Conservation (phyloP, 1,140 invertebrate species). For the Eubasilissa regina region DNA sequence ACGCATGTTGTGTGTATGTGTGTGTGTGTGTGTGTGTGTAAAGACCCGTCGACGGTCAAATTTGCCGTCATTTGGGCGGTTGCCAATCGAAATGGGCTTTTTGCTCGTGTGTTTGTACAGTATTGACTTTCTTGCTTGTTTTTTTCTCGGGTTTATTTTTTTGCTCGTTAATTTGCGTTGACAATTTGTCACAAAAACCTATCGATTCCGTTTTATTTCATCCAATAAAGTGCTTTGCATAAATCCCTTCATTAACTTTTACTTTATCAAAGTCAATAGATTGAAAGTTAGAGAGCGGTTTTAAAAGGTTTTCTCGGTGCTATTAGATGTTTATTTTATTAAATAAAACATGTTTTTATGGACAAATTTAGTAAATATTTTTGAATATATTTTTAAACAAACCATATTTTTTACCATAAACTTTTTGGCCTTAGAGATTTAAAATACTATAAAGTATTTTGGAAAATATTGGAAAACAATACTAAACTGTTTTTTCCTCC, state of each 20-base stretch:
- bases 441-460: background rate
- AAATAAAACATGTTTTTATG: no score
- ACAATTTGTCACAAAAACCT: constrained; percentile 37
- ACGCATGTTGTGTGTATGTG: constrained; percentile 41
- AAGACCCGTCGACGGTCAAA: constrained; percentile 40
- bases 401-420: no score
- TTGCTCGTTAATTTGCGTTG: constrained; percentile 40
- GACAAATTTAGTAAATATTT: no score
- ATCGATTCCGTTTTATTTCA: constrained; percentile 33
- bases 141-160: constrained; percentile 38
- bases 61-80: constrained; percentile 47
- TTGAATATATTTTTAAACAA: no score
- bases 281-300: background rate
- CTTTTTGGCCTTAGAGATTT: background rate
- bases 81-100: constrained; percentile 47
- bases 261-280: constrained; percentile 25
- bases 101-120: constrained; percentile 39
- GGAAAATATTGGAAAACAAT: background rate
- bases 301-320: no score
- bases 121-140: constrained; percentile 43
- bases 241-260: constrained; percentile 33
- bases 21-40: constrained; percentile 28
- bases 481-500: background rate
- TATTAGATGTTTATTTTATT: no score
- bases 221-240: constrained; percentile 16